Percentiles rank a stretch among this genome's conserved stretches.
These are phyloP conservation scores for Achatina immaculata DNA, from an alignment of 1,140 invertebrate species.

Conservation along the genomic window DNA sequence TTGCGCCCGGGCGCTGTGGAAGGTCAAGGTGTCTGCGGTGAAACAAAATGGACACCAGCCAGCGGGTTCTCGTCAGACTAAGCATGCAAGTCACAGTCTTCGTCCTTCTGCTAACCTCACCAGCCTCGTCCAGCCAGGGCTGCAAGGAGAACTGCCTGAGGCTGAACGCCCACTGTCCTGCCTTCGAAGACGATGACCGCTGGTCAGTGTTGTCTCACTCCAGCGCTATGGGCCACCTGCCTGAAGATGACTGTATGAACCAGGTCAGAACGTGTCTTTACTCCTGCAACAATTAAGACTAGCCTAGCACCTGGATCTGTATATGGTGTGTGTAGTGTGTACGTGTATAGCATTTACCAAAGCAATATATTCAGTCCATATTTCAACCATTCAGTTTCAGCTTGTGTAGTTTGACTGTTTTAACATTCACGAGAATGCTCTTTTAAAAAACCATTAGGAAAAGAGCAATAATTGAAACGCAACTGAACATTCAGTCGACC, in stretches of 20 bases:
- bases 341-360: too few relatives aligned
- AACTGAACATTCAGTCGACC: too few relatives aligned
- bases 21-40: too few relatives aligned
- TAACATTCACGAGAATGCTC: too few relatives aligned
- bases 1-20: too few relatives aligned
- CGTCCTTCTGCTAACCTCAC: not conserved
- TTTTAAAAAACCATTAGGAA: too few relatives aligned
- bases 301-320: too few relatives aligned
- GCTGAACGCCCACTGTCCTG: constrained; percentile 12
- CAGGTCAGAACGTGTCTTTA: not conserved
- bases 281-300: constrained; percentile 19
- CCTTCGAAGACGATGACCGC: not conserved
- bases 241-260: constrained; percentile 12
- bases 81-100: not conserved
- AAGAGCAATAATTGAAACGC: too few relatives aligned
- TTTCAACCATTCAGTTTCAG: too few relatives aligned
- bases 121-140: not conserved
- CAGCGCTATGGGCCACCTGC: not conserved
- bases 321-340: too few relatives aligned
- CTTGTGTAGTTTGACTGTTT: too few relatives aligned
- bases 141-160: constrained; percentile 13
- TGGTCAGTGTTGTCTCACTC: not conserved
- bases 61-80: not conserved
- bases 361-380: too few relatives aligned
- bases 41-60: not conserved